Evolutionary conservation across 2,888 invertebrate genomes (phyloP).

Genomic region (Ectemnius lituratus): DNA sequence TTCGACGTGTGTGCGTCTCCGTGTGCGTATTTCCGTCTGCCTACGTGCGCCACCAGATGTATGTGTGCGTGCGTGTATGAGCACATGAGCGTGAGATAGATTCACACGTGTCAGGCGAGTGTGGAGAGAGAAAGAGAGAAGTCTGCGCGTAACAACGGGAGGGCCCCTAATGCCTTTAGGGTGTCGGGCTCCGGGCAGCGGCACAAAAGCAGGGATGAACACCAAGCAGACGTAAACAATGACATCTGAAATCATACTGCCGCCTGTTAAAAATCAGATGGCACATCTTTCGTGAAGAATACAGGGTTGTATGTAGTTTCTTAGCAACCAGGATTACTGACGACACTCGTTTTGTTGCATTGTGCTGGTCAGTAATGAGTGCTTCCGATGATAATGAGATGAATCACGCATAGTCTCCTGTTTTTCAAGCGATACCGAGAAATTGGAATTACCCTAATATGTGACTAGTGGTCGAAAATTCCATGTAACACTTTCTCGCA

Average conservation of each 20-base stretch:
- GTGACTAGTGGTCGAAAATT: background rate
- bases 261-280: constrained; percentile 32
- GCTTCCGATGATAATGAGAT: background rate
- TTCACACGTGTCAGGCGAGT: constrained; percentile 37
- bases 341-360: background rate
- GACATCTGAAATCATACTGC: constrained; percentile 54
- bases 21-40: background rate
- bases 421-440: background rate
- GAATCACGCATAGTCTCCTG: background rate
- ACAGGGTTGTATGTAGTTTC: no score
- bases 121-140: constrained; percentile 15
- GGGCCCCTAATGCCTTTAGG: constrained; percentile 46
- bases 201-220: constrained; percentile 51
- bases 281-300: constrained; percentile 7
- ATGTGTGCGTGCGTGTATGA: background rate
- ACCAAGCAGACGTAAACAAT: constrained; percentile 67
- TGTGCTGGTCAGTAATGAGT: background rate
- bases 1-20: background rate
- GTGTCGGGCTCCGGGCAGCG: constrained; percentile 14
- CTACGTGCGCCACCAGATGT: background rate
- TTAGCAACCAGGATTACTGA: background rate
- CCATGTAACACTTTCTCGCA: no score
- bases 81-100: constrained; percentile 18
- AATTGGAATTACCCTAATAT: no score
- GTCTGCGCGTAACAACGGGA: constrained; percentile 32